phyloP scores from a whole-genome alignment of 2,888 invertebrate genomes.

The Halocaridina rubra region DNA sequence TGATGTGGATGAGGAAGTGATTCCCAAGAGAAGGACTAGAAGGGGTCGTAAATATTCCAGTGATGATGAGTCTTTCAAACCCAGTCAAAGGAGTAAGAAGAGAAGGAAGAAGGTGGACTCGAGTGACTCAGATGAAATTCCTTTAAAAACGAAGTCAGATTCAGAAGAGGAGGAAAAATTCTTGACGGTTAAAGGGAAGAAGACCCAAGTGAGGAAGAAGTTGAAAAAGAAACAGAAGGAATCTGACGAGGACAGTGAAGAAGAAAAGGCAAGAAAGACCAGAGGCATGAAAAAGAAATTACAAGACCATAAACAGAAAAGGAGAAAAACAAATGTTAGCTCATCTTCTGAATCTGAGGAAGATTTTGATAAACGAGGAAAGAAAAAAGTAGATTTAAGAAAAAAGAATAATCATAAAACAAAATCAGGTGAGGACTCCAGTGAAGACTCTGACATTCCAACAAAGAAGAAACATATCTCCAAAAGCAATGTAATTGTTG shows the following conservation, averaged over 20 bases:
- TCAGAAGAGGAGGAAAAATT: conserved; percentile 41
- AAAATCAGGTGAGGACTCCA: conserved; percentile 39
- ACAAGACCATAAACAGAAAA: conserved; percentile 18
- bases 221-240: conserved; percentile 25
- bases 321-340: conserved; percentile 15
- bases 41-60: conserved; percentile 43
- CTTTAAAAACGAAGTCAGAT: not conserved
- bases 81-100: conserved; percentile 18
- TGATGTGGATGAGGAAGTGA: conserved; percentile 36
- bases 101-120: conserved; percentile 45
- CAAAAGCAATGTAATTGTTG: conserved; percentile 36
- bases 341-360: conserved; percentile 52
- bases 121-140: conserved; percentile 42
- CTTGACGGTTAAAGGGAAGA: conserved; percentile 29
- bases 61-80: conserved; percentile 24
- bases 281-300: conserved; percentile 42
- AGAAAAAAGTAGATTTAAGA: conserved; percentile 13
- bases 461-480: conserved; percentile 33
- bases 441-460: conserved; percentile 44
- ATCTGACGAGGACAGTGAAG: conserved; percentile 28
- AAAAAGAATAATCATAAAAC: conserved; percentile 22
- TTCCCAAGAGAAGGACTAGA: conserved; percentile 27
- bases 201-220: not conserved
- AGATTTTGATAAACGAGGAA: not conserved
- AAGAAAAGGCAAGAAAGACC: conserved; percentile 29